Evolutionary conservation across 2,888 invertebrate genomes (phyloP).

Genomic region (Agriopis aurantiaria): DNA sequence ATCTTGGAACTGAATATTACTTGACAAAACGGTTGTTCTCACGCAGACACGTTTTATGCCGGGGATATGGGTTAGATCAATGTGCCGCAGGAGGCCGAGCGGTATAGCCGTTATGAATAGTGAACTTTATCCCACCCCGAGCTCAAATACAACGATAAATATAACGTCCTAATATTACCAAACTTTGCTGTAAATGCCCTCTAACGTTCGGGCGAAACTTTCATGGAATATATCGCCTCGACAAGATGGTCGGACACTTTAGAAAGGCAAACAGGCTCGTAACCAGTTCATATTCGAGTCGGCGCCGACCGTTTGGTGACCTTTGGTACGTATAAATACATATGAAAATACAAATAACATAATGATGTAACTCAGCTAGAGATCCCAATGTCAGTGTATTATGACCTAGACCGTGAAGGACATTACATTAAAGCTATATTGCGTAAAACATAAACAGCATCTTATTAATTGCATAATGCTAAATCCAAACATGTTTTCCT

Average conservation of each 20-base stretch:
- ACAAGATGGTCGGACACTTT: conserved; percentile 37
- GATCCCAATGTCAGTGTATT: conserved; percentile 48
- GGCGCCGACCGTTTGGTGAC: conserved; percentile 42
- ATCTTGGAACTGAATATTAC: conserved; percentile 57
- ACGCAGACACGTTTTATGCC: conserved; percentile 56
- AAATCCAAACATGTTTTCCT: conserved; percentile 68
- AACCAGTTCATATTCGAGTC: conserved; percentile 39
- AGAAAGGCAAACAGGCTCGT: conserved; percentile 40
- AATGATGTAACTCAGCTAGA: conserved; percentile 34
- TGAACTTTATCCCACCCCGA: conserved; percentile 46
- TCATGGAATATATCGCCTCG: conserved; percentile 33
- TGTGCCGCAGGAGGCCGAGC: conserved; percentile 50
- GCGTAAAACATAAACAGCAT: conserved; percentile 61
- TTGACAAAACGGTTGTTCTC: conserved; percentile 52
- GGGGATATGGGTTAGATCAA: conserved; percentile 56
- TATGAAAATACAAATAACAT: conserved; percentile 32
- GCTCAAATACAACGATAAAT: conserved; percentile 41
- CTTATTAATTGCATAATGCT: conserved; percentile 68
- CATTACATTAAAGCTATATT: conserved; percentile 52
- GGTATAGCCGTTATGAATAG: conserved; percentile 60
- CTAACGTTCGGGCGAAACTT: conserved; percentile 34
- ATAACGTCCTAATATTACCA: conserved; percentile 37
- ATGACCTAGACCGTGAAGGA: conserved; percentile 60
- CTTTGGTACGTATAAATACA: conserved; percentile 39
- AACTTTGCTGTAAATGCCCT: conserved; percentile 38